phyloP scores from a whole-genome alignment of 2,113 vertebrate genomes.

The Lagopus leucura region DNA sequence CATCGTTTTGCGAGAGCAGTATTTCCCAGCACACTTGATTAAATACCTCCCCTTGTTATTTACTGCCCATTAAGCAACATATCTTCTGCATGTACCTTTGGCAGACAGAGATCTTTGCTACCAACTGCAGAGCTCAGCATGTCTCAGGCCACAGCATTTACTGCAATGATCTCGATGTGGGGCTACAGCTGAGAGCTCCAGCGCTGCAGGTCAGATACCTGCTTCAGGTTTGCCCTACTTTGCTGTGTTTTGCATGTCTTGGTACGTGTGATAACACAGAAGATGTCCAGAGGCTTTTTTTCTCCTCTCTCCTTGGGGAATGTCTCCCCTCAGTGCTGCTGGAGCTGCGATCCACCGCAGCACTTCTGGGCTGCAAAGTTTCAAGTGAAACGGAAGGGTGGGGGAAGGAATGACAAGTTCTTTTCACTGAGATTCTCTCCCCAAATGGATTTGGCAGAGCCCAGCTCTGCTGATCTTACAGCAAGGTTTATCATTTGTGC shows the following conservation, averaged over 20 bases:
- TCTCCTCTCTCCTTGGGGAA: background rate
- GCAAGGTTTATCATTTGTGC: conserved; percentile 61
- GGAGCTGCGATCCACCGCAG: background rate
- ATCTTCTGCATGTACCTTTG: background rate
- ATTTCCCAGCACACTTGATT: conserved; percentile 48
- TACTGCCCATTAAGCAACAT: conserved; percentile 35
- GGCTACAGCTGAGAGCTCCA: background rate
- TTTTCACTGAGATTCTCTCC: conserved; percentile 47
- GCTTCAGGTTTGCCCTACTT: background rate
- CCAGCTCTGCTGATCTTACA: conserved; percentile 8
- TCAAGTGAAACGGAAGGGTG: conserved; percentile 19
- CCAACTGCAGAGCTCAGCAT: conserved; percentile 40
- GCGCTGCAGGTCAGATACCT: background rate
- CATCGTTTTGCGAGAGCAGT: background rate
- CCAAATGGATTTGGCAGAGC: conserved; percentile 53
- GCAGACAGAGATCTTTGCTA: conserved; percentile 20
- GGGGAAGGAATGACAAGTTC: conserved; percentile 43
- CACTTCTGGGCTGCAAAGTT: conserved; percentile 23
- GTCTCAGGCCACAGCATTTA: background rate
- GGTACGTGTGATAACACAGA: background rate
- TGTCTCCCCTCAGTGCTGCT: background rate
- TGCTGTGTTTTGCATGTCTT: background rate
- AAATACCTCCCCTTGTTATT: conserved; percentile 41
- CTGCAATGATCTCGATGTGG: background rate
- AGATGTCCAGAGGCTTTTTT: background rate